Percentiles rank a stretch among this genome's conserved stretches.
Evolutionary conservation across 2,113 vertebrate genomes (phyloP).

Genomic region (Eonycteris spelaea): DNA sequence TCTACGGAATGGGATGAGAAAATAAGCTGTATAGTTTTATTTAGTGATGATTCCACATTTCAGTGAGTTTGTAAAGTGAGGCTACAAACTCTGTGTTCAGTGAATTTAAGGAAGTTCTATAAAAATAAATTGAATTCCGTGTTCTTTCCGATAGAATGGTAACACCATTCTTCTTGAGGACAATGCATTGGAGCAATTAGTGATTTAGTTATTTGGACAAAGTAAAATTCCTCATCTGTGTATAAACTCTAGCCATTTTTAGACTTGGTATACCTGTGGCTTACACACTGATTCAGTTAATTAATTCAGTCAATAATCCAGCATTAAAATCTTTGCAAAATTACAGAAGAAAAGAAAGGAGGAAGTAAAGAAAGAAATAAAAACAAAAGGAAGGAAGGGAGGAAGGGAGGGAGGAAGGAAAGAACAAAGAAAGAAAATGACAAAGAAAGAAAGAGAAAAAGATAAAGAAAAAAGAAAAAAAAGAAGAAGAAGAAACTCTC

Average conservation of each 20-base stretch:
- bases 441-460: background rate
- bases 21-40: background rate
- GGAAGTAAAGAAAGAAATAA: background rate
- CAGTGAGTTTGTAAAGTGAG: background rate
- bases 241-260: background rate
- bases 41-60: background rate
- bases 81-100: background rate
- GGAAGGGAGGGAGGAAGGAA: too few relatives aligned
- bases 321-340: background rate
- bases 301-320: background rate
- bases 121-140: background rate
- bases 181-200: background rate
- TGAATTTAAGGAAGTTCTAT: background rate
- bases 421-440: too few relatives aligned
- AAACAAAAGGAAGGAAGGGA: background rate
- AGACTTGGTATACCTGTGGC: background rate
- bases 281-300: background rate
- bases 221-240: background rate
- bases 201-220: slow-evolving; percentile 11
- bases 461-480: too few relatives aligned
- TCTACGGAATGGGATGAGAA: background rate
- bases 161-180: background rate
- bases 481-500: background rate
- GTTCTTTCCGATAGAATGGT: background rate
- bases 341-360: background rate